phyloP scores from a whole-genome alignment of 2,888 invertebrate genomes.

The Chrysotoxum bicinctum region DNA sequence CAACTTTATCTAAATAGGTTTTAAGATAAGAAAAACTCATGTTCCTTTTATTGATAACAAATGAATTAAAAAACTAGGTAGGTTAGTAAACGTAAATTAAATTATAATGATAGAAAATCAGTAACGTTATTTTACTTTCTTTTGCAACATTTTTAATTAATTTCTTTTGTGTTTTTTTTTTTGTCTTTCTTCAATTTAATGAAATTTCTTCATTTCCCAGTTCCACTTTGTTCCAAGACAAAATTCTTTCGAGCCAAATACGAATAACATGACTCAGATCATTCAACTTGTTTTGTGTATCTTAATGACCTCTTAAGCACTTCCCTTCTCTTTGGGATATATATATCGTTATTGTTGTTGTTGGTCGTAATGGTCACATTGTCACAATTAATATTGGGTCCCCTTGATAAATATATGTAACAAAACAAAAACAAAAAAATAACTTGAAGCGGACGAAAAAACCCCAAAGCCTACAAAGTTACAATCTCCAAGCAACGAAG shows the following conservation, averaged over 20 bases:
- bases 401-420: slow-evolving; percentile 35
- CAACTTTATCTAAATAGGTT: neutral
- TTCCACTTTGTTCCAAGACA: slow-evolving; percentile 3
- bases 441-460: neutral
- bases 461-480: neutral
- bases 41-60: neutral
- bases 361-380: slow-evolving; percentile 31
- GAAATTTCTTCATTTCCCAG: neutral
- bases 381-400: slow-evolving; percentile 58
- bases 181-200: neutral
- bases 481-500: slow-evolving; percentile 4
- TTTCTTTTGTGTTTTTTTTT: slow-evolving; percentile 24
- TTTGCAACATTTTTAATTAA: slow-evolving; percentile 23
- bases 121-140: slow-evolving; percentile 2
- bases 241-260: slow-evolving; percentile 29
- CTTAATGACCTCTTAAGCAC: slow-evolving; percentile 68
- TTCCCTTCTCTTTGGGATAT: slow-evolving; percentile 64
- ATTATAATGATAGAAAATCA: neutral
- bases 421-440: slow-evolving; percentile 27
- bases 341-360: neutral
- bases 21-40: neutral
- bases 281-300: slow-evolving; percentile 63
- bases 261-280: slow-evolving; percentile 52
- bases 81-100: neutral
- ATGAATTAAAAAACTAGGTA: neutral